Conservation (phyloP, 2,797 vertebrate genomes). For the Oreochromis mossambicus region DNA sequence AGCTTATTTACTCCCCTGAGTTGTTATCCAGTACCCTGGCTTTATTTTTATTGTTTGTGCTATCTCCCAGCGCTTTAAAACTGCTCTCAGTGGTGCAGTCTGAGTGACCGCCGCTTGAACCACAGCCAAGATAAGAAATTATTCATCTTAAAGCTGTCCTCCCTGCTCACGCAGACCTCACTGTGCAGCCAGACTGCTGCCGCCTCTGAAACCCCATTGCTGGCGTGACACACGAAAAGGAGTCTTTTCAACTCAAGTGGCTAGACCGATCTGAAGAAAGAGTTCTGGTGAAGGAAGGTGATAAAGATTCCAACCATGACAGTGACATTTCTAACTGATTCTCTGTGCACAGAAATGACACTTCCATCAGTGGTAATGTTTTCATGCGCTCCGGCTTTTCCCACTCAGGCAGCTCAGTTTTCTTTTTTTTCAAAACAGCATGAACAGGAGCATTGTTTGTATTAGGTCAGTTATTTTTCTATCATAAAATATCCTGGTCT, state of each 20-base stretch:
- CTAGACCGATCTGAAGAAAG: conserved; percentile 11
- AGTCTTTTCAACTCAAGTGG: not conserved
- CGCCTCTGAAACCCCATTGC: not conserved
- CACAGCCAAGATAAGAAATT: conserved; percentile 22
- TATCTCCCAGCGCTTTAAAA: not conserved
- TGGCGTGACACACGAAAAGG: not conserved
- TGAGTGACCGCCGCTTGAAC: conserved; percentile 8
- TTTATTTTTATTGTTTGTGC: not conserved
- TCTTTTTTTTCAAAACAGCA: too few relatives aligned
- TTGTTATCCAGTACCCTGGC: not conserved
- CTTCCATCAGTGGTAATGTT: conserved; percentile 17
- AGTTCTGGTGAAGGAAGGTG: not conserved
- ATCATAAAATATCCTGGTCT: not conserved
- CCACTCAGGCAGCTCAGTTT: not conserved
- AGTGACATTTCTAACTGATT: conserved; percentile 30
- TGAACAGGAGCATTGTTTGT: not conserved
- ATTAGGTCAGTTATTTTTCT: not conserved
- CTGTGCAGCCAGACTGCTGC: not conserved
- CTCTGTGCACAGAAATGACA: conserved; percentile 27
- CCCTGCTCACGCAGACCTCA: not conserved
- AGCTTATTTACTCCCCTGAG: not conserved
- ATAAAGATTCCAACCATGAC: not conserved
- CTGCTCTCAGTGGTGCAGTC: not conserved
- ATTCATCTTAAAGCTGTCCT: conserved; percentile 1
- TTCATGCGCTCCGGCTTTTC: not conserved